A percentile compares a stretch with the other conserved stretches of the same genome.
Evolutionary conservation across 2,113 vertebrate genomes (phyloP).

Genomic region (Bos taurus): ARS-UCD2.0 NC_037345.1:56222501-56223000

Average conservation of each 20-base stretch:
- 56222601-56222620: not conserved
- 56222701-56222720: not conserved
- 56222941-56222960: not conserved
- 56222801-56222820: not conserved
- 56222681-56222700: not conserved
- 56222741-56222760: not conserved
- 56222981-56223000: not conserved
- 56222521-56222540: not conserved
- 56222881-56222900: not conserved
- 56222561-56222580: not conserved
- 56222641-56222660: too few relatives aligned
- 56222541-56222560: not conserved
- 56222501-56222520: not conserved
- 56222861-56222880: not conserved
- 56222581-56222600: not conserved
- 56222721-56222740: not conserved
- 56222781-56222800: not conserved
- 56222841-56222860: not conserved
- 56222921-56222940: not conserved
- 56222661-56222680: not conserved
- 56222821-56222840: rapidly evolving
- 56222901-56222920: not conserved
- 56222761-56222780: not conserved
- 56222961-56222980: not conserved
- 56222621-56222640: not conserved